Conservation (phyloP, 2,797 vertebrate genomes). For the Mormyrus proboscirostris region DNA sequence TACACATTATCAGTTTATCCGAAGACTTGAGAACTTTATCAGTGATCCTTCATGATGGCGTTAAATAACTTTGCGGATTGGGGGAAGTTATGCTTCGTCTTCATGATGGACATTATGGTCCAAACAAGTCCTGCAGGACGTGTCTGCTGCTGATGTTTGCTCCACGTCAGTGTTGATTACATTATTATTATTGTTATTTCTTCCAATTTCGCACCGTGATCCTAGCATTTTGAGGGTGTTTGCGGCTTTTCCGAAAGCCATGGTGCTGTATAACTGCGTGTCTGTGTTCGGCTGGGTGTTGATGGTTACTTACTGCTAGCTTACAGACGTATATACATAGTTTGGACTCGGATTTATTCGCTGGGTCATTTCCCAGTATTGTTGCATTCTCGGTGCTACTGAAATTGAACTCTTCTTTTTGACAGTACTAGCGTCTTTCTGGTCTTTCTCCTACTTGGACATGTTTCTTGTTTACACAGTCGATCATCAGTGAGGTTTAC, state of each 20-base stretch:
- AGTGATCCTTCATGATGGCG: not conserved
- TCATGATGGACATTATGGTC: not conserved
- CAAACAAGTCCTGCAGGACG: not conserved
- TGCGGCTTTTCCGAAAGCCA: not conserved
- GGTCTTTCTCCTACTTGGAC: not conserved
- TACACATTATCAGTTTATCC: not conserved
- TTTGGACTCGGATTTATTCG: not conserved
- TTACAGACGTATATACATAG: not conserved
- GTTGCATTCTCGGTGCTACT: not conserved
- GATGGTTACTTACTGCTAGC: not conserved
- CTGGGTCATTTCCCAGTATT: not conserved
- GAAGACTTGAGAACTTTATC: not conserved
- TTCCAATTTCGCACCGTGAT: not conserved
- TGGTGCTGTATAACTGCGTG: not conserved
- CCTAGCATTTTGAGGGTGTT: not conserved
- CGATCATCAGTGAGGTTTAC: not conserved
- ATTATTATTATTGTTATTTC: not conserved
- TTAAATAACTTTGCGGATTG: not conserved
- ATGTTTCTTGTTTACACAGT: not conserved
- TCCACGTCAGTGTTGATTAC: not conserved
- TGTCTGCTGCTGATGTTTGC: not conserved
- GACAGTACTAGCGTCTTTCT: not conserved
- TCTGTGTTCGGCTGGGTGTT: not conserved
- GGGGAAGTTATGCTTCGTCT: not conserved
- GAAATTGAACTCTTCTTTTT: not conserved